Percentiles rank a stretch among this genome's conserved stretches.
Evolutionary conservation across 2,888 invertebrate species (phyloP).

Genomic region (Cheilosia urbana): DNA sequence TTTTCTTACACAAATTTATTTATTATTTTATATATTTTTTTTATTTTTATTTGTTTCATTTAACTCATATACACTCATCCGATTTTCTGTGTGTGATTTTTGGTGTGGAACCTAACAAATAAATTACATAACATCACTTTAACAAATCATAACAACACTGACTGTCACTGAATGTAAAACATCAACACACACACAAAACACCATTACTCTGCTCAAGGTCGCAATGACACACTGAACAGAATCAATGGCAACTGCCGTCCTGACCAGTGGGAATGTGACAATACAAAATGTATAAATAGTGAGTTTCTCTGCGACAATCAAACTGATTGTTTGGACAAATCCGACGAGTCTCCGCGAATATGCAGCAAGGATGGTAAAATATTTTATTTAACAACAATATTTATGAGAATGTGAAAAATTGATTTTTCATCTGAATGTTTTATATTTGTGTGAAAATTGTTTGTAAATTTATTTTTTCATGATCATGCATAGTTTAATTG

Average conservation of each 20-base stretch:
- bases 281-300: slow-evolving; percentile 86
- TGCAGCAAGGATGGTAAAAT: slow-evolving; percentile 81
- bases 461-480: slow-evolving; percentile 52
- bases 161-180: slow-evolving; percentile 60
- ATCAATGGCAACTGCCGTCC: slow-evolving; percentile 76
- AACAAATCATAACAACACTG: slow-evolving; percentile 63
- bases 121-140: slow-evolving; percentile 28
- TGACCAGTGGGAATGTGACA: slow-evolving; percentile 87
- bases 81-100: slow-evolving; percentile 54
- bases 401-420: slow-evolving; percentile 31
- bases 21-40: slow-evolving; percentile 10
- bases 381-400: slow-evolving; percentile 34
- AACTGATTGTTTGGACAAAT: slow-evolving; percentile 86
- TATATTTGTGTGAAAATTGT: slow-evolving; percentile 16
- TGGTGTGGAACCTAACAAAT: slow-evolving; percentile 60
- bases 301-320: slow-evolving; percentile 86
- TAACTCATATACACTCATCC: slow-evolving; percentile 59
- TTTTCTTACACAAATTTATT: slow-evolving; percentile 20
- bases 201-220: slow-evolving; percentile 47
- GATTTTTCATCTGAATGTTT: slow-evolving; percentile 40
- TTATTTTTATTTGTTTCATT: slow-evolving; percentile 62
- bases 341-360: slow-evolving; percentile 84
- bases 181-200: slow-evolving; percentile 64
- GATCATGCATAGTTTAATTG: slow-evolving; percentile 43
- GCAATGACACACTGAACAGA: slow-evolving; percentile 63